Base-by-base conservation (phyloP, 2,113 vertebrate genomes). In the Oryzias curvinotus region DNA sequence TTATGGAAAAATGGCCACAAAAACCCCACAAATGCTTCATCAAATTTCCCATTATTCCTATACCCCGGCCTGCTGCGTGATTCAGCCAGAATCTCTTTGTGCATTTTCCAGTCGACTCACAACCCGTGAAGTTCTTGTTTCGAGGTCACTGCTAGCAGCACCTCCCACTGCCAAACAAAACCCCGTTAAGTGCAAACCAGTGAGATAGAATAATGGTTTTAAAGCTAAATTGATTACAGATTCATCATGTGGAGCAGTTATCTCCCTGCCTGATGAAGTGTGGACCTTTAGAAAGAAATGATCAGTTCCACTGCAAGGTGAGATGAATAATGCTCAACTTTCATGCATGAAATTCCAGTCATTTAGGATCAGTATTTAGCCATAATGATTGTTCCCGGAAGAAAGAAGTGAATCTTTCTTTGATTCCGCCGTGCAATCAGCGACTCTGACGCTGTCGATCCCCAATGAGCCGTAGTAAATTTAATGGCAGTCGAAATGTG, bases 401-500 rank as follows among this genome's bases (percentile, higher is more conserved):
- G 52, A 77, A 78, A 83, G 72, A 59, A 72, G 80, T 64, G 78
- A 79, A 63, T 85, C 62, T 70, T 77, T 82, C 57, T 74, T 56
- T 65, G 68, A 80, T 86, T 76, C 76, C 85, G 74, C 75, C 64
- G 61, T 57, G 65, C 79, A 66, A 72, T 70, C 78, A 70, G 77
- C 68, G 82, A 74, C 78, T 79, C 71, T 79, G 88, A 73, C 74
- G 4, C 64, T 67, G 73, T 80, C 83, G 71, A 59, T 83, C 73
- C 80, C 71, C 73, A 81, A 88, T 87, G 89, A 89, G 83, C 82
- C 87, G 43, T 85, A 49, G 68, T 56, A 55, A 78, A 82, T 83
- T 80, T 85, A 85, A 88, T 75, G 77, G 81, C 65, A 68, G 80
- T 68, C 48, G 79, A 81, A 89, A 88, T 84, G 84, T 87, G 89